These are phyloP conservation scores for Netta rufina DNA, from an alignment of 2,797 vertebrate genomes.

Conservation along the genomic window DNA sequence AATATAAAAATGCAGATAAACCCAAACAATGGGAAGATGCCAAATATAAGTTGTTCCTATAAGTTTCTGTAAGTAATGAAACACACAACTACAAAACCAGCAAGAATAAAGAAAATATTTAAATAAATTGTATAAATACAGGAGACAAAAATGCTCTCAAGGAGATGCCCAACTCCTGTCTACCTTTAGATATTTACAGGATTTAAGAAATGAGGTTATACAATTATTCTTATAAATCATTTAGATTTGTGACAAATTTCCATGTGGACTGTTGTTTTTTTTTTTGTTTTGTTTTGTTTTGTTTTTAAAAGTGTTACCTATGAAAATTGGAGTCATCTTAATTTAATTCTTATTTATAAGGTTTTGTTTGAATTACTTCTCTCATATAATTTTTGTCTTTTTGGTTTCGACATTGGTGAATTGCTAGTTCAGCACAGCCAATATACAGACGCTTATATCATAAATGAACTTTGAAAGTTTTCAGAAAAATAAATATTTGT, in stretches of 20 bases:
- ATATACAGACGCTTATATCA: background rate
- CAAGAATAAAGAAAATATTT: background rate
- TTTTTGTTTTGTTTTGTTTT: background rate
- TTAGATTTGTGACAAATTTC: background rate
- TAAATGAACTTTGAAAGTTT: background rate
- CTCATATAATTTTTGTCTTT: background rate
- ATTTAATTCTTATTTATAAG: background rate
- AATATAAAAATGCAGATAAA: background rate
- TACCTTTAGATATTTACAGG: background rate
- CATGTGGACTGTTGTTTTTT: accelerated
- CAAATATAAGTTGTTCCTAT: background rate
- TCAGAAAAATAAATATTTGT: accelerated
- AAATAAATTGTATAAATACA: background rate
- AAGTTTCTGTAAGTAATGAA: background rate
- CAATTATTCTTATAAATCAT: background rate
- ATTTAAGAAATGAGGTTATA: background rate
- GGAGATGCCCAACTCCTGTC: accelerated
- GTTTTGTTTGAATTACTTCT: background rate
- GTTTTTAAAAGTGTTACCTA: background rate
- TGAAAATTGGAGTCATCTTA: background rate
- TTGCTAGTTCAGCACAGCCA: background rate
- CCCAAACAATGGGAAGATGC: accelerated
- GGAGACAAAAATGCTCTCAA: background rate
- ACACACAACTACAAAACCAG: background rate
- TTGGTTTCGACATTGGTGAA: background rate